phyloP scores from a whole-genome alignment of 2,888 invertebrate species.

The Heliconius ethilla region DNA sequence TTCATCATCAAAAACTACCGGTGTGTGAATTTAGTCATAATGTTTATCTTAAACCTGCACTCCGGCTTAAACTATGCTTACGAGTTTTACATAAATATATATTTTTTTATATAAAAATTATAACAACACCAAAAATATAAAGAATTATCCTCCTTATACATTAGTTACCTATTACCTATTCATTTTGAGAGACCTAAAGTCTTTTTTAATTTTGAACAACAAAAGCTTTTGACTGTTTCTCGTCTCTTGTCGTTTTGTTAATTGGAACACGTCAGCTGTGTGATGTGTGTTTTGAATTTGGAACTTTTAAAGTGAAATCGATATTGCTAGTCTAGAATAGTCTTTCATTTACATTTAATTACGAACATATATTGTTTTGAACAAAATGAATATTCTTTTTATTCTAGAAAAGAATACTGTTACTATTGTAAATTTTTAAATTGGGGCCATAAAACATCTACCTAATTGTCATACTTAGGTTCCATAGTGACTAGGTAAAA shows the following conservation, averaged over 20 bases:
- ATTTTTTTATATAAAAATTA: too few relatives aligned
- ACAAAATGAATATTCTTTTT: neutral
- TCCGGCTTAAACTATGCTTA: too few relatives aligned
- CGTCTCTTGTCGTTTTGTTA: constrained; percentile 14
- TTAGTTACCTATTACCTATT: neutral
- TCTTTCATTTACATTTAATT: constrained; percentile 3
- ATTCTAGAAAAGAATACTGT: neutral
- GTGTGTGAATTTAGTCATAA: too few relatives aligned
- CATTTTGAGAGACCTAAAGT: neutral
- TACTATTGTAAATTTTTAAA: too few relatives aligned
- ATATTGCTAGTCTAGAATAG: constrained; percentile 8
- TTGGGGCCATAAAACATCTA: too few relatives aligned
- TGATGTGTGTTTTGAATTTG: constrained; percentile 23
- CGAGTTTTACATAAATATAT: too few relatives aligned
- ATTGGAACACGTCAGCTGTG: constrained; percentile 22
- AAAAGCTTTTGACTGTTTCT: constrained; percentile 20
- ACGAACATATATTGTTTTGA: neutral
- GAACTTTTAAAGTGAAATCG: constrained; percentile 10
- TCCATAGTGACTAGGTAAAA: too few relatives aligned
- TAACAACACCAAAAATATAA: too few relatives aligned
- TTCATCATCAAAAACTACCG: neutral
- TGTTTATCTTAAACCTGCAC: too few relatives aligned
- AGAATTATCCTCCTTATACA: neutral
- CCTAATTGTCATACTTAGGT: too few relatives aligned
- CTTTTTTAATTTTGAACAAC: neutral